Conservation (phyloP, 2,888 invertebrate genomes). For the Meganola albula region DNA sequence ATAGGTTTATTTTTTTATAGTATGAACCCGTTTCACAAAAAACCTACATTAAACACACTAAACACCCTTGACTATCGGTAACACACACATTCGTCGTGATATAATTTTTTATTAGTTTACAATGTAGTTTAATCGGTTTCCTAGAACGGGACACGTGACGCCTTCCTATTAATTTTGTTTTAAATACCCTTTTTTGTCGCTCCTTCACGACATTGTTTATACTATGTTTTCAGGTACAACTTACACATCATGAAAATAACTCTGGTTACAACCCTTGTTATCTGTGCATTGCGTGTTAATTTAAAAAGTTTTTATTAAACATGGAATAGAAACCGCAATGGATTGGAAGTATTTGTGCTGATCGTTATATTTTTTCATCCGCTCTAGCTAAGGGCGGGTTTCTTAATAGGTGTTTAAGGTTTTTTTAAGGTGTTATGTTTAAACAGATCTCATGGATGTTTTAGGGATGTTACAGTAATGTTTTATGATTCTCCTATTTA, state of each 20-base stretch:
- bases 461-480: too few species aligned
- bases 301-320: background rate
- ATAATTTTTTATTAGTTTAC: slow-evolving; percentile 66
- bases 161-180: slow-evolving; percentile 42
- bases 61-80: slow-evolving; percentile 3
- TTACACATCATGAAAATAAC: too few species aligned
- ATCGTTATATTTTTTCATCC: too few species aligned
- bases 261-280: too few species aligned
- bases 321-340: background rate
- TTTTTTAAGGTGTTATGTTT: slow-evolving; percentile 35
- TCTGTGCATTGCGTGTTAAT: slow-evolving; percentile 3
- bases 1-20: too few species aligned
- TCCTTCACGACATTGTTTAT: slow-evolving; percentile 37
- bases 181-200: slow-evolving; percentile 53
- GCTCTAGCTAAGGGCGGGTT: slow-evolving; percentile 19
- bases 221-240: slow-evolving; percentile 30
- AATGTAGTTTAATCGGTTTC: slow-evolving; percentile 65
- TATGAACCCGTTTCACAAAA: too few species aligned
- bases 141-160: slow-evolving; percentile 55
- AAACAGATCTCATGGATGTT: slow-evolving; percentile 20
- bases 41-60: too few species aligned
- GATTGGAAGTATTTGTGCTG: too few species aligned
- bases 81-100: slow-evolving; percentile 25
- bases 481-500: too few species aligned
- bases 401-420: slow-evolving; percentile 49